These are phyloP conservation scores for Nematolebias whitei DNA, from an alignment of 2,113 vertebrate species.

Conservation along the genomic window DNA sequence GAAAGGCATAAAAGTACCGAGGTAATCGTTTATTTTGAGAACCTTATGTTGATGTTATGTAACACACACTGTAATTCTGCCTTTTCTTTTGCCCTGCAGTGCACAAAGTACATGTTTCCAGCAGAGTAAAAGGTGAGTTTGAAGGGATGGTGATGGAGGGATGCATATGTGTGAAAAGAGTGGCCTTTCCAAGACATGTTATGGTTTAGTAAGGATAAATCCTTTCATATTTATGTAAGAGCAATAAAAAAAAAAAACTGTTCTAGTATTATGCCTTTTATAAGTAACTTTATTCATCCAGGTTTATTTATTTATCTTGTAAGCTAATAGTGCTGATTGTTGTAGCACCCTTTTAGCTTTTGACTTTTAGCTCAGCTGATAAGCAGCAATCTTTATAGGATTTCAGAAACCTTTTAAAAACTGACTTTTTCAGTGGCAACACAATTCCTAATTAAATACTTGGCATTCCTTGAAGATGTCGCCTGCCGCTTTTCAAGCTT, in stretches of 20 bases:
- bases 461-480: no score
- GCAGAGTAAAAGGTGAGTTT: constrained; percentile 31
- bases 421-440: no score
- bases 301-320: no score
- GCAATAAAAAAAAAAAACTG: no score
- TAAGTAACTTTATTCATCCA: no score
- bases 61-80: constrained; percentile 27
- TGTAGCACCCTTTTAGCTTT: no score
- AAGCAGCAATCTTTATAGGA: no score
- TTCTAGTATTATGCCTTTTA: background rate
- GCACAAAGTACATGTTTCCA: constrained; percentile 30
- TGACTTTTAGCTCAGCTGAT: no score
- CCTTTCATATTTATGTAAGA: background rate
- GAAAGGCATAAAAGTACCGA: constrained; percentile 20
- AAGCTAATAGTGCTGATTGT: no score
- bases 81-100: constrained; percentile 39
- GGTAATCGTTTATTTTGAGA: constrained; percentile 30
- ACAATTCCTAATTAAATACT: no score
- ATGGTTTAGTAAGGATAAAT: background rate
- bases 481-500: no score
- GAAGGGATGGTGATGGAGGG: constrained; percentile 16
- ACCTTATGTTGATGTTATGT: constrained; percentile 21
- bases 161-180: constrained; percentile 2
- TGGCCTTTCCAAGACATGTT: background rate
- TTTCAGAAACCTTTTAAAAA: no score